phyloP scores from a whole-genome alignment of 2,113 vertebrate species.

The Salvelinus namaycush region DNA sequence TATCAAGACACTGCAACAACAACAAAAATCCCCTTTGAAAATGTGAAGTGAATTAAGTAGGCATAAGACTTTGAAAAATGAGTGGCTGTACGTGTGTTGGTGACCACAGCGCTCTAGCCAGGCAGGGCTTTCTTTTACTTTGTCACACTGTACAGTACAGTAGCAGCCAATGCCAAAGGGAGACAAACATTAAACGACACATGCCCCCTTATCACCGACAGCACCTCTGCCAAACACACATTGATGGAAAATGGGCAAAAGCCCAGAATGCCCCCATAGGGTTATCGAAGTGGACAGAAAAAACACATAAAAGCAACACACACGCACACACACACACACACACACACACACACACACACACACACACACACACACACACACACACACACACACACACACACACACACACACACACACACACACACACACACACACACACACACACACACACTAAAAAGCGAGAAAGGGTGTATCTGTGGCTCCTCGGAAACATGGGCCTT shows the following conservation, averaged over 20 bases:
- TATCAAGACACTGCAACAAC: slow-evolving; percentile 23
- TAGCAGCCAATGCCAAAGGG: slow-evolving; percentile 31
- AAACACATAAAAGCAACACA: slow-evolving; percentile 12
- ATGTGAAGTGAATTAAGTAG: neutral
- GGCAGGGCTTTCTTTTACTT: slow-evolving; percentile 41
- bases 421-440: no score
- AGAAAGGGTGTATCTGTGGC: slow-evolving; percentile 52
- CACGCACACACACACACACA: slow-evolving; percentile 13
- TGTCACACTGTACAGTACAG: slow-evolving; percentile 34
- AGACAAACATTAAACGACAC: slow-evolving; percentile 28
- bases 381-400: slow-evolving; percentile 16
- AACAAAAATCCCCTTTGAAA: slow-evolving; percentile 8
- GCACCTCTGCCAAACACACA: slow-evolving; percentile 35
- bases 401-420: no score
- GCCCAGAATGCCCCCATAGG: slow-evolving; percentile 37
- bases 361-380: slow-evolving; percentile 30
- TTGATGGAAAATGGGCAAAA: slow-evolving; percentile 54
- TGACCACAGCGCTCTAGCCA: slow-evolving; percentile 12
- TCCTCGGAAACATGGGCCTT: slow-evolving; percentile 47
- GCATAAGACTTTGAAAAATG: slow-evolving; percentile 25
- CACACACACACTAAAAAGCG: slow-evolving; percentile 10
- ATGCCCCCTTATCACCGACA: slow-evolving; percentile 16
- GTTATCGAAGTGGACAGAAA: slow-evolving; percentile 12
- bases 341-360: slow-evolving; percentile 39
- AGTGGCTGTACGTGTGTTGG: no score